Base-by-base conservation (phyloP, 2,888 invertebrate genomes). In the Aproaerema taeniolella region DNA sequence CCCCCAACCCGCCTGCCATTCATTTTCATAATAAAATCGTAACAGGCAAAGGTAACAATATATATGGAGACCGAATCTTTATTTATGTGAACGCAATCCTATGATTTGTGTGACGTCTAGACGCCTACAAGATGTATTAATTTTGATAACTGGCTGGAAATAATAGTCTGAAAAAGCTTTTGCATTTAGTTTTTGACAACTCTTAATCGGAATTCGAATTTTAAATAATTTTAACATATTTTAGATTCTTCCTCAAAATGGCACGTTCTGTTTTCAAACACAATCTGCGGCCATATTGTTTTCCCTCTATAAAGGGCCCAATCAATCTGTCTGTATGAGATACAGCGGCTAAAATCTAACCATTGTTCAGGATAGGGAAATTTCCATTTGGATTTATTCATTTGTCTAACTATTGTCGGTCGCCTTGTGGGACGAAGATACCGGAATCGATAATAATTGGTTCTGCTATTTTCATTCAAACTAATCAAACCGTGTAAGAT, bases 21-120 rank as follows among this genome's bases (percentile, higher is more conserved):
- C 85, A 86, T 86, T 85, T 83, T 86, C 85, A 85, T 86, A 85
- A 85, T 85, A 85, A 85, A 85, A 85, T 85, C 80, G 85, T 77
- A 83, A 83, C 83, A 82, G 79, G 75, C 64, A 58, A 80, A 86
- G 85, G 85, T 85, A 86, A 79, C 81, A 71, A 83, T 83, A 83
- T n/a, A n/a, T 83, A 83, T 83, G 82, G 83, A 85, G 80, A 75
- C 69, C 74, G 80, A 78, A 71, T 67, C 67, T 53, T 61, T 69
- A 85, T 85, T 83, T 82, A 83, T 79, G 73, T 55, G 68, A 72
- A 72, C 75, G 69, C 73, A 66, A 74, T 67, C 60, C 60, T 58
- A 62, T 72, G 71, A 82, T 79, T 80, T 78, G 79, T 73, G 69
- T 66, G 56, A 63, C n/a, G n/a, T n/a, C n/a, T n/a, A n/a, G n/a